These are phyloP conservation scores for Teleiodes luculella DNA, from an alignment of 2,888 invertebrate genomes.

Conservation along the genomic window DNA sequence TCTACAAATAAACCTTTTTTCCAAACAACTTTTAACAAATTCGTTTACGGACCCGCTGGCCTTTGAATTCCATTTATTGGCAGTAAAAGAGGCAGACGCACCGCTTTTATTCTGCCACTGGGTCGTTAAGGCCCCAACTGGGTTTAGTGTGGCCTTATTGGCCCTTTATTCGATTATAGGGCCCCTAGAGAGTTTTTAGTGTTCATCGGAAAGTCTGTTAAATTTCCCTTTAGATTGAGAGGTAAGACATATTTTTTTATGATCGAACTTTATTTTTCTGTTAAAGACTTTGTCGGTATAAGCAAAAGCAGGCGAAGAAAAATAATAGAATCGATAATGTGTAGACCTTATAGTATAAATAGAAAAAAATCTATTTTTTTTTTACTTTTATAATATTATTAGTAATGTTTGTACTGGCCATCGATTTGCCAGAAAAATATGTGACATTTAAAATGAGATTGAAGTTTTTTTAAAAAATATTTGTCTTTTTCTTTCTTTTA, in stretches of 20 bases:
- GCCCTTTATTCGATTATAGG: background rate
- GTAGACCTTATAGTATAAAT: no score
- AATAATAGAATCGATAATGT: no score
- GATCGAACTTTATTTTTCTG: background rate
- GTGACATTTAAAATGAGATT: no score
- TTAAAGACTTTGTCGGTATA: no score
- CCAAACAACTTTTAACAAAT: background rate
- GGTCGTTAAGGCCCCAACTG: background rate
- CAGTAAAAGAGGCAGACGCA: background rate
- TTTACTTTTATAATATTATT: no score
- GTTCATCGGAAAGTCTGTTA: background rate
- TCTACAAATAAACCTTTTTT: no score
- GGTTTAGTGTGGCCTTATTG: background rate
- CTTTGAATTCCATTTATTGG: background rate
- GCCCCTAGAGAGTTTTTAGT: background rate
- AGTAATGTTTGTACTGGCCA: no score
- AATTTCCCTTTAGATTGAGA: background rate
- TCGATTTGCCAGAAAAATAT: no score
- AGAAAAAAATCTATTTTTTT: no score
- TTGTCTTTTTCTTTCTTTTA: no score
- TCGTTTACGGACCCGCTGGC: background rate
- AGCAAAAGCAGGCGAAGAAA: no score
- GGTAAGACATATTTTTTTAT: background rate
- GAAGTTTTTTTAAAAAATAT: no score
- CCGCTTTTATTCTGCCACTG: background rate